Percentiles rank a stretch among this genome's conserved stretches.
These are phyloP conservation scores for Porites lutea DNA, from an alignment of 64 coral and sea anemone species.

Conservation along the genomic window DNA sequence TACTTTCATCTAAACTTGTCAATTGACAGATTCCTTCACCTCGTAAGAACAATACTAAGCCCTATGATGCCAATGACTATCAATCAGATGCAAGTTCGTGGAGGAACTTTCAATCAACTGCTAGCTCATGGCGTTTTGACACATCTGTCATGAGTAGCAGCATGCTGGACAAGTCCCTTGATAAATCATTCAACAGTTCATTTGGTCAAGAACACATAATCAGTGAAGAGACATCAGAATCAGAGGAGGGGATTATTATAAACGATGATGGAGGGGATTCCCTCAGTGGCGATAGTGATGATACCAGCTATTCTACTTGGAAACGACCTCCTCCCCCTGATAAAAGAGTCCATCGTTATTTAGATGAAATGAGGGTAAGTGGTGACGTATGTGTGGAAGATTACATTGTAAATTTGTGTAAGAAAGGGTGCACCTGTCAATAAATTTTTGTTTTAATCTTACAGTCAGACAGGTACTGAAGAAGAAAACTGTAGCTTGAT, in stretches of 20 bases:
- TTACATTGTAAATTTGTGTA: background rate
- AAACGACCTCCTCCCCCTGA: conserved; percentile 72
- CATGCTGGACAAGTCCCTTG: conserved; percentile 53
- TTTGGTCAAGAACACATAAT: conserved; percentile 29
- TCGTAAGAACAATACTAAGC: conserved; percentile 61
- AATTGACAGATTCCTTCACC: conserved; percentile 85
- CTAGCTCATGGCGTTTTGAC: conserved; percentile 87
- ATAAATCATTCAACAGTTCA: conserved; percentile 67
- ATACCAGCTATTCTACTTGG: conserved; percentile 84
- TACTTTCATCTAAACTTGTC: no score
- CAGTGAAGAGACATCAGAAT: conserved; percentile 11
- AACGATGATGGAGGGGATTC: conserved; percentile 87
- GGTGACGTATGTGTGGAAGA: no score
- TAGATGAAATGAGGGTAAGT: conserved; percentile 92
- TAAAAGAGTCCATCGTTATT: conserved; percentile 76
- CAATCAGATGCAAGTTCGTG: conserved; percentile 84
- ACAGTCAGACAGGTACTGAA: no score
- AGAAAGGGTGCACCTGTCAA: no score
- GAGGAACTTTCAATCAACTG: conserved; percentile 86
- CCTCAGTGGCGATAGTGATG: conserved; percentile 83
- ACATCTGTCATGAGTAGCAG: conserved; percentile 64
- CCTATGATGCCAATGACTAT: conserved; percentile 90
- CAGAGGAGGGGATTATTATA: conserved; percentile 24
- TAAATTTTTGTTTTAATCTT: background rate
- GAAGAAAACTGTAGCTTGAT: no score